Conservation (phyloP, 1,140 invertebrate species). For the Physella acuta region DNA sequence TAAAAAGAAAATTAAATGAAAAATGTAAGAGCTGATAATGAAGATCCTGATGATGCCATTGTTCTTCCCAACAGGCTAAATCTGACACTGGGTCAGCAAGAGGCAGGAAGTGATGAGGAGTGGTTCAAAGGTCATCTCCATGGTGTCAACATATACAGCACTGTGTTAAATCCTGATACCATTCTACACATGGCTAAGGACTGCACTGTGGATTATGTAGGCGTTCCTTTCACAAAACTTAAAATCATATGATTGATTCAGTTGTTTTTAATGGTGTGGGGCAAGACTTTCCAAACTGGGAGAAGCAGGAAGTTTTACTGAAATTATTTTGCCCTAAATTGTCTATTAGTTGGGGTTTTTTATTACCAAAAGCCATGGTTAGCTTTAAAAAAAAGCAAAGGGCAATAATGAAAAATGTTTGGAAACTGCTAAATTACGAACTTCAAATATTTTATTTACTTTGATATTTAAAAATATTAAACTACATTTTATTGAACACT, state of each 20-base stretch:
- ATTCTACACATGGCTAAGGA: conserved; percentile 26
- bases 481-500: too few relatives aligned
- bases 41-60: too few relatives aligned
- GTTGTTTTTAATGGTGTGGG: background rate
- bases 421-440: too few relatives aligned
- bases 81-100: conserved; percentile 28
- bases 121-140: conserved; percentile 39
- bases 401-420: too few relatives aligned
- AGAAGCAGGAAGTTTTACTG: background rate
- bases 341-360: background rate
- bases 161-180: conserved; percentile 17
- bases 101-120: background rate
- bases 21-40: too few relatives aligned
- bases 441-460: too few relatives aligned
- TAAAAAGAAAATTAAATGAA: too few relatives aligned
- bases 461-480: too few relatives aligned
- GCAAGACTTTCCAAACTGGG: background rate
- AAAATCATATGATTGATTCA: background rate
- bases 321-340: background rate
- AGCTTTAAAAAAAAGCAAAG: background rate
- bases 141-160: conserved; percentile 37
- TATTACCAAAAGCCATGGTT: background rate
- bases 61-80: conserved; percentile 31
- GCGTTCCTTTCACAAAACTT: background rate
- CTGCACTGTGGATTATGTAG: background rate